These are phyloP conservation scores for Drosophila repleta DNA, from an alignment of 1,140 invertebrate genomes.

Conservation along the genomic window DNA sequence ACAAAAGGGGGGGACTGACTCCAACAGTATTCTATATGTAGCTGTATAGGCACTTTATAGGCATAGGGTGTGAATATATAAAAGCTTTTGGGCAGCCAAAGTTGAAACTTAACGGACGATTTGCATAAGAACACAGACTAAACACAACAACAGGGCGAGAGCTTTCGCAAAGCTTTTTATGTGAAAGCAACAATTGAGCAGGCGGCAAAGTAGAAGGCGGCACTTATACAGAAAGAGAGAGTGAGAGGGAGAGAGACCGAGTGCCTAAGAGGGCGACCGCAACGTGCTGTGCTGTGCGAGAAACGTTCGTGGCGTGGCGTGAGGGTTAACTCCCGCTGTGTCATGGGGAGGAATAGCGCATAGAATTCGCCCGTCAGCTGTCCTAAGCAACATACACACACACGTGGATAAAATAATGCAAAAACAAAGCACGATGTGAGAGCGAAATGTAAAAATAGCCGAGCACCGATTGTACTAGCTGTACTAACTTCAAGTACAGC, in stretches of 20 bases:
- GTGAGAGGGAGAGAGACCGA: neutral
- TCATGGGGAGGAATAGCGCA: constrained; percentile 27
- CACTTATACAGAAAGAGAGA: neutral
- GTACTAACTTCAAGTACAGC: neutral
- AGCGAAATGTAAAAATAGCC: constrained; percentile 26
- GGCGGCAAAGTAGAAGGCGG: neutral
- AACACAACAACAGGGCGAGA: constrained; percentile 32
- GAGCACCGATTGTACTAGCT: constrained; percentile 3
- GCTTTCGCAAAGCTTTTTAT: constrained; percentile 51
- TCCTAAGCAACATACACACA: constrained; percentile 8
- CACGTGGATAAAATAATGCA: neutral
- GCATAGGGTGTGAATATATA: neutral
- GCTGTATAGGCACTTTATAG: too few relatives aligned
- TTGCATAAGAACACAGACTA: constrained; percentile 30
- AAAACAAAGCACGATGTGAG: constrained; percentile 6
- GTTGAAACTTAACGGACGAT: constrained; percentile 3
- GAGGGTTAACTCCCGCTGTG: constrained; percentile 40
- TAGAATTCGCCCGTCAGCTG: constrained; percentile 53
- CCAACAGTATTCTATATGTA: neutral
- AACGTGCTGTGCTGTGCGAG: constrained; percentile 1
- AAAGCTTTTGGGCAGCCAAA: constrained; percentile 18
- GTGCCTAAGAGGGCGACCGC: neutral
- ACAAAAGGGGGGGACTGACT: constrained; percentile 5
- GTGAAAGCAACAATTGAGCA: constrained; percentile 2
- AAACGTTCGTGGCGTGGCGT: neutral